Base-by-base conservation (phyloP, 2,113 vertebrate species). In the Falco punctatus region DNA sequence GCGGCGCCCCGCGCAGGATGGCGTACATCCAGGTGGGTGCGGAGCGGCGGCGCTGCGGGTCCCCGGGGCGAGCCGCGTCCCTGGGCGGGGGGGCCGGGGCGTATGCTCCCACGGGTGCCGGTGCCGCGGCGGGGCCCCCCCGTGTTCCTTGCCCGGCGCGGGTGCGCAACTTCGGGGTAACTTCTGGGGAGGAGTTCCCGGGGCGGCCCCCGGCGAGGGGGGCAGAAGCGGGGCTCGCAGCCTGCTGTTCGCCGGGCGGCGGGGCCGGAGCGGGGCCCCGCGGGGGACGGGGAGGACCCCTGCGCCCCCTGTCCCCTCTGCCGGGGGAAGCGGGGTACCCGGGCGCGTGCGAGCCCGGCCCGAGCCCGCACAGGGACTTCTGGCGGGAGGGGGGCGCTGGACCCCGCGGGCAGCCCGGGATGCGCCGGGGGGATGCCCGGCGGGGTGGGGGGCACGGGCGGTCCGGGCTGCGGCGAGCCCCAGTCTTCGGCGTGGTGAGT, bases 11-110 rank as follows among this genome's bases (percentile, higher is more conserved):
- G 96, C 93, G 87, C 97, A 97, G 96, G 90, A 98, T 98, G 98
- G 98, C 96, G 96, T 98, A 97, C 66, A 96, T 97, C 93, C 97
- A 98, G 98, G 98, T 98, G 97, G 88, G 91, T 88, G 91, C 85
- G 66, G 85, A 72, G 58, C 49, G 23, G 35, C n/a, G 35, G 35
- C 35, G 35, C 35, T 38, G 66, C 35, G 28, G 80, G 24, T 15
- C 42, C 19, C 13, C 35, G 35, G 32, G n/a, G 1, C 3, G 9
- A 20, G 5, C 55, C n/a, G 44, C 19, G 51, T 28, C 59, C 74
- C 35, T 9, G 44, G 44, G 38, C 9, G 42, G 46, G 65, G 9
- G 12, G 28, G 17, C 44, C 4, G 83, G 44, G n/a, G 13, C 2
- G 48, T 59, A 33, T 5, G 48, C 24, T 38, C 35, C 42, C 23